phyloP scores from a whole-genome alignment of 2,888 invertebrate species.

The Andrena haemorrhoa region DNA sequence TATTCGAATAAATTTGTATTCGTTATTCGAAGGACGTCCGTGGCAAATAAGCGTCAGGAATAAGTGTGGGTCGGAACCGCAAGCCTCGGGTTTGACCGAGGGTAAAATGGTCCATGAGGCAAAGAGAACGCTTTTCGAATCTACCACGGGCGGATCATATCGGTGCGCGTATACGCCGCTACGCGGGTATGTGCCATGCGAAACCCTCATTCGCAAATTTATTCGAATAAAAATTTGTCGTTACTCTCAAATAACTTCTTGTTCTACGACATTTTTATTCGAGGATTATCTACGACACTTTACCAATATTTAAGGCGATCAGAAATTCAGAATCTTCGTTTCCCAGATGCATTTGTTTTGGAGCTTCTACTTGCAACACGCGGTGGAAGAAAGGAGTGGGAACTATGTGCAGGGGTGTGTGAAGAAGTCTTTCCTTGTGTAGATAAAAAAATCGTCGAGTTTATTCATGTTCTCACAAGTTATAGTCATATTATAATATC shows the following conservation, averaged over 20 bases:
- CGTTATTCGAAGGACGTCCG: no score
- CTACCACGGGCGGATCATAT: no score
- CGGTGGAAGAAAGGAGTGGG: background rate
- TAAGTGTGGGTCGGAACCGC: no score
- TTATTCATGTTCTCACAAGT: slow-evolving; percentile 42
- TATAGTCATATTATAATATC: background rate
- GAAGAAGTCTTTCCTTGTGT: background rate
- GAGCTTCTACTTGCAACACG: background rate
- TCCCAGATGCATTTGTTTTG: background rate
- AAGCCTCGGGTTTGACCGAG: no score
- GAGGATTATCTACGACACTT: background rate
- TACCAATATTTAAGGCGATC: background rate
- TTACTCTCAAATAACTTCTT: background rate
- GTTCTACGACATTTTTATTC: no score
- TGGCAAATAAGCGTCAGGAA: no score
- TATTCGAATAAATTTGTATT: no score
- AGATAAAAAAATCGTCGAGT: slow-evolving; percentile 37
- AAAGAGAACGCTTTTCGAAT: no score
- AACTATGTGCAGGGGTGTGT: background rate
- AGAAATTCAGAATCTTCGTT: slow-evolving; percentile 1
- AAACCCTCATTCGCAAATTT: background rate
- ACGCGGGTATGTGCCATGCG: background rate
- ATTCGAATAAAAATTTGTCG: background rate
- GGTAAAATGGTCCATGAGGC: no score
- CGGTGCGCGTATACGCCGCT: no score